A percentile compares a stretch with the other conserved stretches of the same genome.
These are phyloP conservation scores for Temnothorax longispinosus DNA, from an alignment of 1,140 invertebrate species.

Conservation along the genomic window DNA sequence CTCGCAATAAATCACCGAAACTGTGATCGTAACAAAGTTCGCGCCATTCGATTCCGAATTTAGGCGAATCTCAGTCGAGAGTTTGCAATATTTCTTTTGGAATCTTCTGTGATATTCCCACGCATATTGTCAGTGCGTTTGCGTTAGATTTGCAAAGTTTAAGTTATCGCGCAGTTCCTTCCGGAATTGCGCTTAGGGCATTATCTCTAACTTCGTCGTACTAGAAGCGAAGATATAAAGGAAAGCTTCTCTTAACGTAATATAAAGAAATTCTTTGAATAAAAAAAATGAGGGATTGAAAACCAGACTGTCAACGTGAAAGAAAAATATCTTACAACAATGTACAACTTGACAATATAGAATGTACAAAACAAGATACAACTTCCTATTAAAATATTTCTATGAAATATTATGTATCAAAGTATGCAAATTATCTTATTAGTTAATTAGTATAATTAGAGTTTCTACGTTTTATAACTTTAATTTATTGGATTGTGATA, in stretches of 20 bases:
- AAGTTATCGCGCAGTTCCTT: background rate
- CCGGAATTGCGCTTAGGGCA: background rate
- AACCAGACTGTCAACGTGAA: background rate
- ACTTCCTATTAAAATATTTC: background rate
- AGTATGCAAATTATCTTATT: background rate
- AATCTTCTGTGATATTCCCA: constrained; percentile 24
- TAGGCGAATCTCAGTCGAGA: constrained; percentile 52
- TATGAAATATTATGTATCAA: background rate
- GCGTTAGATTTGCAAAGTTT: constrained; percentile 18
- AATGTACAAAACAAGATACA: background rate
- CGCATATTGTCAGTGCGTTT: constrained; percentile 22
- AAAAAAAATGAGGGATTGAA: background rate
- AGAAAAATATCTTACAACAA: background rate
- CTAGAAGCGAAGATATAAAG: background rate
- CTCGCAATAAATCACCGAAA: constrained; percentile 30
- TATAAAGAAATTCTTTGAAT: constrained; percentile 1
- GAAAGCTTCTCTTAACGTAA: background rate
- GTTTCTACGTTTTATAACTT: background rate
- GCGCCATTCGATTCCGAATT: constrained; percentile 39
- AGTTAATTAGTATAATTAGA: too few relatives aligned
- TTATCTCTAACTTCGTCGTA: background rate
- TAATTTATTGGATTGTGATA: background rate
- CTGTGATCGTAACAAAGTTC: constrained; percentile 53
- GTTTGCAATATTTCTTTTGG: constrained; percentile 40
- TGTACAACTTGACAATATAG: too few relatives aligned